Percentiles rank a stretch among this genome's conserved stretches.
phyloP scores from a whole-genome alignment of 2,113 vertebrate species.

The Mixornis gularis region DNA sequence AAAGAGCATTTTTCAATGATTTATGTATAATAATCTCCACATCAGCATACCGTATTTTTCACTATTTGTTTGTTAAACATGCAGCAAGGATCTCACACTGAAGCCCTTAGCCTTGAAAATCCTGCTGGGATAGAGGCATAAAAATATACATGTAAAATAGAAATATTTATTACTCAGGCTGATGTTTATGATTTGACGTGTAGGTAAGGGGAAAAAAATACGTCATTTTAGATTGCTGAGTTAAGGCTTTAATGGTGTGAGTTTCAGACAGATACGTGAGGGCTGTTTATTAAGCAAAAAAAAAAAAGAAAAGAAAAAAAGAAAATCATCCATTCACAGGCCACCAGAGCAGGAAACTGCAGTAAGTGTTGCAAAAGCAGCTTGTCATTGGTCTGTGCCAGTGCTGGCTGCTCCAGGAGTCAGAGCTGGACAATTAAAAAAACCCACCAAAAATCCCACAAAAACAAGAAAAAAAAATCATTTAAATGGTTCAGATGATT shows the following conservation, averaged over 20 bases:
- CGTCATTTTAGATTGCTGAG: constrained; percentile 3
- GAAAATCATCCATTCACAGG: background rate
- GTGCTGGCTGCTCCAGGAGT: background rate
- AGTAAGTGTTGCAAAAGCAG: background rate
- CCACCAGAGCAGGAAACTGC: background rate
- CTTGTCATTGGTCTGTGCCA: background rate
- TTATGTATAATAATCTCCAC: constrained; percentile 60
- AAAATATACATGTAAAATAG: constrained; percentile 46
- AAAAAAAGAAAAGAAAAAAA: background rate
- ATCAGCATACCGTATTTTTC: constrained; percentile 51
- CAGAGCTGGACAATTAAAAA: background rate
- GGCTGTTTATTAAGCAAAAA: background rate
- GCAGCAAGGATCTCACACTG: background rate
- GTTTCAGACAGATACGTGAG: background rate
- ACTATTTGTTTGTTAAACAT: constrained; percentile 48
- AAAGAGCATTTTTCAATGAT: constrained; percentile 59
- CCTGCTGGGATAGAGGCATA: constrained; percentile 24
- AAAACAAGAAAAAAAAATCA: background rate
- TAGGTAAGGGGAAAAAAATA: constrained; percentile 6
- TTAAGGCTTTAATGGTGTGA: constrained; percentile 19
- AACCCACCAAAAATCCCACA: no score
- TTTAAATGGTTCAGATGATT: background rate
- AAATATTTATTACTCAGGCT: constrained; percentile 52
- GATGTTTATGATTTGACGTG: constrained; percentile 13
- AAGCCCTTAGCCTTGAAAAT: constrained; percentile 51